Evolutionary conservation across 2,888 invertebrate genomes (phyloP), one percentile per base, ranked within the genome.

Genomic region (Monochamus alternatus): DNA sequence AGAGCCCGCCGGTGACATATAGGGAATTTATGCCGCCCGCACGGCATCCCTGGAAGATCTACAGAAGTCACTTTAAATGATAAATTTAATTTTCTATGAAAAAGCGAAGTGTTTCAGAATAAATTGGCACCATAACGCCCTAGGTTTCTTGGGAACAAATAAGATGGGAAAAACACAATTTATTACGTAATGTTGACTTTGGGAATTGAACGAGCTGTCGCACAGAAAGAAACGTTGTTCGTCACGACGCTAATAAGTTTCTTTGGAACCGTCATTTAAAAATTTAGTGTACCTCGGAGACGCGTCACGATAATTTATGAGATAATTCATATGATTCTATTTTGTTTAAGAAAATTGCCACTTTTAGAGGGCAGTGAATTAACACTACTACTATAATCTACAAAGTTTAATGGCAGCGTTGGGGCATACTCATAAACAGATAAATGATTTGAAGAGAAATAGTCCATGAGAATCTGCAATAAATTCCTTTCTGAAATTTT

Each of bases 51-150:
- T 30, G n/a, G 55, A 30, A 47, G 64, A 64, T 64, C 22, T 47
- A 64, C 7, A 47, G 10, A 12, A 47, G 60, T 32, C 64, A 14
- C 47, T 64, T 47, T 38, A 63, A 43, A 47, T 64, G 47, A 64
- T 64, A 64, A 30, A 64, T 64, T 47, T 47, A 47, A 64, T 64
- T 64, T 64, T 64, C 10, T 47, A 47, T 30, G 64, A 47, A 22
- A 64, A 64, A 64, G 64, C 47, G 47, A 64, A 47, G 64, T 30
- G 31, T 47, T 12, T 22, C n/a, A 43, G 43, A 43, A 63, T 63
- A 63, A 60, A 63, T 63, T 64, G 64, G 31, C 30, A 30, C 22
- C 22, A 47, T 22, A 47, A 38, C 47, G 47, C 47, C 22, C 32
- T 14, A 63, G 43, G 43, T 63, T 43, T 4, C 43, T 14, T 43